Evolutionary conservation across 2,888 invertebrate species (phyloP).

Genomic region (Hipparchia sbordonii): DNA sequence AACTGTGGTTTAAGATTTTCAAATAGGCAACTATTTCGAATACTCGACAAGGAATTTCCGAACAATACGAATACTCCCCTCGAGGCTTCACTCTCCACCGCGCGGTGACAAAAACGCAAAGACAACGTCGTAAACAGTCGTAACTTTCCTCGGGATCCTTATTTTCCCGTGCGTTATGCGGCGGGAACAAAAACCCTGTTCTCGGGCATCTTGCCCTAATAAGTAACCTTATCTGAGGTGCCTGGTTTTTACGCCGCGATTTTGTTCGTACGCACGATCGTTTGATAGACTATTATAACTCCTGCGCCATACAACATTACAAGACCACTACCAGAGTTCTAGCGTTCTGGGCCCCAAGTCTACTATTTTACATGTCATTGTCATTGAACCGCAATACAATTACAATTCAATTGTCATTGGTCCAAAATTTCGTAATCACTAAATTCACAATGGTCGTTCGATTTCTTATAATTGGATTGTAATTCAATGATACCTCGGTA

Average conservation of each 20-base stretch:
- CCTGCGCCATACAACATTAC: neutral
- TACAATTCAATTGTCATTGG: too few species aligned
- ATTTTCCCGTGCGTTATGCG: slow-evolving; percentile 45
- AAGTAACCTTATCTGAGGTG: slow-evolving; percentile 68
- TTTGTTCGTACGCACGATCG: slow-evolving; percentile 46
- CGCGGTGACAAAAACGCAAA: slow-evolving; percentile 14
- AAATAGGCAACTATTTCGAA: neutral
- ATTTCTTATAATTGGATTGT: too few species aligned
- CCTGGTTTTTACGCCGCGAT: slow-evolving; percentile 57
- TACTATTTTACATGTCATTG: too few species aligned
- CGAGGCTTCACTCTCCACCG: slow-evolving; percentile 14
- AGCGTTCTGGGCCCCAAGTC: neutral
- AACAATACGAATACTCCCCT: slow-evolving; percentile 23
- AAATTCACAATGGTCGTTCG: too few species aligned
- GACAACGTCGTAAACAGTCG: slow-evolving; percentile 24
- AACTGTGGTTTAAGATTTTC: neutral
- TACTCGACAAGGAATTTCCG: slow-evolving; percentile 15
- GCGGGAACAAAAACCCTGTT: slow-evolving; percentile 52
- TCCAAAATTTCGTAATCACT: too few species aligned
- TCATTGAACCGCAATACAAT: too few species aligned
- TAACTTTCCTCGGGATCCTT: slow-evolving; percentile 32
- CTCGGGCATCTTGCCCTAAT: slow-evolving; percentile 68
- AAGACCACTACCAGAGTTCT: neutral
- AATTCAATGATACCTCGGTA: too few species aligned
- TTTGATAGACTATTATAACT: slow-evolving; percentile 46